phyloP scores from a whole-genome alignment of 2,797 vertebrate genomes.

The Mormyrus hasselquistii region DNA sequence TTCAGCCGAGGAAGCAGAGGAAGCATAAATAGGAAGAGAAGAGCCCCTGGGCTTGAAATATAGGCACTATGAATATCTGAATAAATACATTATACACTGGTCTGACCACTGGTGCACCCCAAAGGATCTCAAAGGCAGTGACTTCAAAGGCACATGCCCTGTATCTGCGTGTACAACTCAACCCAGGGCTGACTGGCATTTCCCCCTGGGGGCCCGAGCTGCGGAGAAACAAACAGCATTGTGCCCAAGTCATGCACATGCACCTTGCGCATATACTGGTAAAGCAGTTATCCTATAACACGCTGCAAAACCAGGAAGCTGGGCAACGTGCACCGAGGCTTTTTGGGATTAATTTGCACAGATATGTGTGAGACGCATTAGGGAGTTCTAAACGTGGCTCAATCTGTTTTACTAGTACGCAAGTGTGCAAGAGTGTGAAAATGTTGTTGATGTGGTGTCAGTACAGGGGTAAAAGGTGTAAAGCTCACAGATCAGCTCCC shows the following conservation, averaged over 20 bases:
- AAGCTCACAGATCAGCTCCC: background rate
- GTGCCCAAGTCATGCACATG: background rate
- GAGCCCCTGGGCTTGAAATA: background rate
- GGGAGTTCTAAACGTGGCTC: background rate
- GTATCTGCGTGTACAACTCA: background rate
- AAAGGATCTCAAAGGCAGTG: background rate
- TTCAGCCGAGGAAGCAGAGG: background rate
- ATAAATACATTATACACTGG: background rate
- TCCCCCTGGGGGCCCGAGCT: background rate
- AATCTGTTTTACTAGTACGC: background rate
- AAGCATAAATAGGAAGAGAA: background rate
- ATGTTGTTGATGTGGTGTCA: background rate
- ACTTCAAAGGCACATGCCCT: background rate
- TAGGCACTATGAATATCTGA: slow-evolving; percentile 9
- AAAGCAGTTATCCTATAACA: background rate
- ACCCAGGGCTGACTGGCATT: background rate
- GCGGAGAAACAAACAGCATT: background rate
- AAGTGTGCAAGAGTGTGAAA: background rate
- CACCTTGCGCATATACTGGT: background rate
- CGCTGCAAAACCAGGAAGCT: background rate
- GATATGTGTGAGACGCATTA: background rate
- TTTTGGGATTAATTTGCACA: background rate
- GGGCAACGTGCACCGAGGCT: background rate
- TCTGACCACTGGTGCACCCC: background rate
- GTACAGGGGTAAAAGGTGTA: background rate